phyloP scores from a whole-genome alignment of 2,888 invertebrate species.

The Muschampia plurimacula region DNA sequence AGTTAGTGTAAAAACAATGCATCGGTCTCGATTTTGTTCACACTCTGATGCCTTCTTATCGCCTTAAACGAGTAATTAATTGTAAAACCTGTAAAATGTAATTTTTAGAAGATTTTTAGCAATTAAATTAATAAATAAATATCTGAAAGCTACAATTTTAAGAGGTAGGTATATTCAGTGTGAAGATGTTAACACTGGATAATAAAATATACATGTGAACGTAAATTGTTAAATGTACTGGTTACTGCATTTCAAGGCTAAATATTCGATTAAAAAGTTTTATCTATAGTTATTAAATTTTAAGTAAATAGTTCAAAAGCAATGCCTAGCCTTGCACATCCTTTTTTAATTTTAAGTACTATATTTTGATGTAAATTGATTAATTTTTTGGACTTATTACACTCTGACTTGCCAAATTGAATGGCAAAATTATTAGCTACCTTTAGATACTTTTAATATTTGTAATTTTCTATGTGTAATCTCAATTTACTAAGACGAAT shows the following conservation, averaged over 20 bases:
- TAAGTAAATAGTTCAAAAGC: not conserved
- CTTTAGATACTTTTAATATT: too few species aligned
- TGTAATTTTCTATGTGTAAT: not conserved
- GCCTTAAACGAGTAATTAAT: slow-evolving; percentile 15
- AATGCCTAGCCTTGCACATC: not conserved
- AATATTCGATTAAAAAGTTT: not conserved
- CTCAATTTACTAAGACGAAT: not conserved
- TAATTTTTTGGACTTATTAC: too few species aligned
- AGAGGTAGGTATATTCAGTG: not conserved
- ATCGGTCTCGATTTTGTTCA: not conserved
- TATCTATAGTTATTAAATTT: not conserved
- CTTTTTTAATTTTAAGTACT: too few species aligned
- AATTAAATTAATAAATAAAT: not conserved
- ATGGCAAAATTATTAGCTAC: not conserved
- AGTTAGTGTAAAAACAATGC: not conserved
- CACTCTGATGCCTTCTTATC: slow-evolving; percentile 7
- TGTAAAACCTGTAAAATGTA: slow-evolving; percentile 6
- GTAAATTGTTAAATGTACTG: not conserved
- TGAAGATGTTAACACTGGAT: not conserved
- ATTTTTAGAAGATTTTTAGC: slow-evolving; percentile 22
- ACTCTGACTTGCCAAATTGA: not conserved
- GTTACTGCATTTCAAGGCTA: not conserved
- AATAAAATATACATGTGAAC: not conserved
- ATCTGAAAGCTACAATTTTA: not conserved
- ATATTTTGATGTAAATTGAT: too few species aligned